Percentiles rank a stretch among this genome's conserved stretches.
These are phyloP conservation scores for Tipula confusa DNA, from an alignment of 2,888 invertebrate species.

Conservation along the genomic window DNA sequence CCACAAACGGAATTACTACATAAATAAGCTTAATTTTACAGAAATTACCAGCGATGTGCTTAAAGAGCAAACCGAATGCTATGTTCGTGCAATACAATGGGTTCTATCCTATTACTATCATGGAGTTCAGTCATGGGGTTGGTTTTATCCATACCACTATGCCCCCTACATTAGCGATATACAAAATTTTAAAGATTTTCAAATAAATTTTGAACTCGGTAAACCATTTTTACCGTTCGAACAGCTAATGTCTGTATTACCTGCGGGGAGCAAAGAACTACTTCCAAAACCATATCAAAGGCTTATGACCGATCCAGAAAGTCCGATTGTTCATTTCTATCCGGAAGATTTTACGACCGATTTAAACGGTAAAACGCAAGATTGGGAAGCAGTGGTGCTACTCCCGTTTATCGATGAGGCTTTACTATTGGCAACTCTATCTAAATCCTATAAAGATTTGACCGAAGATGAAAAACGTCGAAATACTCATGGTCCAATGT, in stretches of 20 bases:
- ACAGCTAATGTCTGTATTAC: constrained; percentile 81
- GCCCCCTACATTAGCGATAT: constrained; percentile 95
- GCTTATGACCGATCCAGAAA: constrained; percentile 67
- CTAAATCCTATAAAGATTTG: constrained; percentile 59
- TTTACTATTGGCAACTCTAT: constrained; percentile 64
- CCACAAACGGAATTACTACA: constrained; percentile 89
- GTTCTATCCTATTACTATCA: constrained; percentile 94
- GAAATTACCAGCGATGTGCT: constrained; percentile 72
- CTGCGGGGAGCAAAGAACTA: constrained; percentile 75
- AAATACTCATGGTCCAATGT: constrained; percentile 85
- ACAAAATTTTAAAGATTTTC: constrained; percentile 68
- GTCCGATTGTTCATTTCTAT: constrained; percentile 86
- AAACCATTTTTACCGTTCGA: constrained; percentile 90
- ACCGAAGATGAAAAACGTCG: constrained; percentile 66
- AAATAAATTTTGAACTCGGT: constrained; percentile 78
- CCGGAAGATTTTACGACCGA: constrained; percentile 88
- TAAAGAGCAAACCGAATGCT: constrained; percentile 77
- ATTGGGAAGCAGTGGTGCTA: constrained; percentile 94
- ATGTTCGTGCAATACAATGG: constrained; percentile 94
- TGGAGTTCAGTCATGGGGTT: constrained; percentile 96
- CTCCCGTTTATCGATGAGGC: constrained; percentile 90
- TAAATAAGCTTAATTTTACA: constrained; percentile 76
- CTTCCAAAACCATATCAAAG: constrained; percentile 73
- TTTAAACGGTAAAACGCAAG: constrained; percentile 91
- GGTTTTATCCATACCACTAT: constrained; percentile 97